Evolutionary conservation across 2,113 vertebrate species (phyloP).

Genomic region (Alligator mississippiensis): DNA sequence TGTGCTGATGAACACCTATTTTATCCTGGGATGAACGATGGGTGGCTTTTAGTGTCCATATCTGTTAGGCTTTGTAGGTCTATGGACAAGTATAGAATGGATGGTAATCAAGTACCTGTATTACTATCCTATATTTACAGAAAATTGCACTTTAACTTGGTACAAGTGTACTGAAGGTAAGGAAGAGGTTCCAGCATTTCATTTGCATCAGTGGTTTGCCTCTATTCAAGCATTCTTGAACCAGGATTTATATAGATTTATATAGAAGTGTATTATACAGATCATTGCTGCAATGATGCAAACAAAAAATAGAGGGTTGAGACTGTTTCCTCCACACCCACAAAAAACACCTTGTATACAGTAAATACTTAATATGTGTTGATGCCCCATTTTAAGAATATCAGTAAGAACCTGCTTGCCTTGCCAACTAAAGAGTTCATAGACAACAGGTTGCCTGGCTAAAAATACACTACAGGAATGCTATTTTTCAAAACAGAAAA

Average conservation of each 20-base stretch:
- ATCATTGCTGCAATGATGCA: neutral
- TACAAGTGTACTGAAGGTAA: neutral
- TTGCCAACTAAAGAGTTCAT: neutral
- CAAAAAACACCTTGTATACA: neutral
- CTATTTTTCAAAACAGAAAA: neutral
- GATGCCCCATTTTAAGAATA: neutral
- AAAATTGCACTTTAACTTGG: neutral
- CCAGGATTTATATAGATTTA: neutral
- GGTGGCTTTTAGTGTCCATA: neutral
- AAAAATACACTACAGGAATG: neutral
- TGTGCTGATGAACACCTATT: fast-evolving
- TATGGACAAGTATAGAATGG: neutral
- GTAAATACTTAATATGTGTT: neutral
- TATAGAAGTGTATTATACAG: neutral
- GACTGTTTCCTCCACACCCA: neutral
- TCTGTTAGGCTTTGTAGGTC: neutral
- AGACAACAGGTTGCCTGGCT: neutral
- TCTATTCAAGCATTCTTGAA: neutral
- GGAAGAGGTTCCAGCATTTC: neutral
- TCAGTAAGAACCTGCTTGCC: neutral
- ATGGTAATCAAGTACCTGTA: neutral
- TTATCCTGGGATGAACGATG: neutral
- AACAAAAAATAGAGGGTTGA: constrained; percentile 5
- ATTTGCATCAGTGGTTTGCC: neutral
- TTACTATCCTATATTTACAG: neutral